A percentile compares a stretch with the other conserved stretches of the same genome.
Evolutionary conservation across 2,113 vertebrate species (phyloP).

Genomic region (Sceloporus undulatus): DNA sequence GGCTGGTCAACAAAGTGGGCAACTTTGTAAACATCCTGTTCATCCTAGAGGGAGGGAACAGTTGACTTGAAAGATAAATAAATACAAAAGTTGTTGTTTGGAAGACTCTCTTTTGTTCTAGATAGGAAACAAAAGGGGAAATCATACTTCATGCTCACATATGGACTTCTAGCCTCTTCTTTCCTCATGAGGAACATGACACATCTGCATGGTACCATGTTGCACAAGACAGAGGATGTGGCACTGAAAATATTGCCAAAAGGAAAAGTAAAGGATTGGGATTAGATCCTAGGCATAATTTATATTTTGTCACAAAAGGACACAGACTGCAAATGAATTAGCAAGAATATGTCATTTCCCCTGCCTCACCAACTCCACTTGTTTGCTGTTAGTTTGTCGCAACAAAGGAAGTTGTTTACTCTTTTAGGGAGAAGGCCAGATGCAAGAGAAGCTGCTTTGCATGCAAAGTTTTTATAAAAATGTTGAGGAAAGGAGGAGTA

Average conservation of each 20-base stretch:
- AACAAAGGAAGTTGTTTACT: constrained; percentile 68
- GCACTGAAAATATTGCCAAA: neutral
- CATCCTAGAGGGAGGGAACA: constrained; percentile 65
- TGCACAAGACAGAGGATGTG: constrained; percentile 16
- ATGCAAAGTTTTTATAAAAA: constrained; percentile 57
- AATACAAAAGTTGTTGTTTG: constrained; percentile 44
- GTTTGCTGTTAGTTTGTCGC: constrained; percentile 66
- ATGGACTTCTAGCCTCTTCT: constrained; percentile 62
- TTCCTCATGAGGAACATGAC: neutral
- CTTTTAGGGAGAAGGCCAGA: constrained; percentile 69
- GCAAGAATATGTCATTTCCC: neutral
- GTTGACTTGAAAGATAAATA: constrained; percentile 69
- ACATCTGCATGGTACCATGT: constrained; percentile 7
- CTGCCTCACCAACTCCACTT: neutral
- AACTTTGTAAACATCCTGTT: constrained; percentile 67
- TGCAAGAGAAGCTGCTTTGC: constrained; percentile 59
- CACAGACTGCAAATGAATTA: constrained; percentile 34
- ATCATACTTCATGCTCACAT: constrained; percentile 64
- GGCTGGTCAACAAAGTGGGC: constrained; percentile 58
- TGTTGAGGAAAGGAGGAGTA: constrained; percentile 36
- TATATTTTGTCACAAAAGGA: constrained; percentile 26
- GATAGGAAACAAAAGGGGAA: constrained; percentile 69
- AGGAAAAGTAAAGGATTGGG: neutral
- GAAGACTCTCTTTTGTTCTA: constrained; percentile 49
- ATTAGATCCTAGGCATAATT: constrained; percentile 42